phyloP scores from a whole-genome alignment of 1,140 invertebrate species.

The Tenebrio molitor region DNA sequence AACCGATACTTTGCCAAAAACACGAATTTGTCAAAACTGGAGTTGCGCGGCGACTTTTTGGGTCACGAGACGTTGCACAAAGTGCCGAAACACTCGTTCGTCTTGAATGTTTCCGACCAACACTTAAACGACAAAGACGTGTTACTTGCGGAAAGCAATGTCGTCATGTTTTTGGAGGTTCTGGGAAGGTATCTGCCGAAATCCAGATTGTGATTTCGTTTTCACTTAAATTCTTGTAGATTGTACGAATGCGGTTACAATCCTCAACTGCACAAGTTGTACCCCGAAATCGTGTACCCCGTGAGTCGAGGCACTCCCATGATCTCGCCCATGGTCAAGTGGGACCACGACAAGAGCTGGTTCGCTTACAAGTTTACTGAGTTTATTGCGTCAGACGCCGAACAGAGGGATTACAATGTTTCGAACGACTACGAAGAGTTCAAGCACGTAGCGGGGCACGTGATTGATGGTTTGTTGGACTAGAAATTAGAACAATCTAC shows the following conservation, averaged over 20 bases:
- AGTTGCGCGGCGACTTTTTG: too few species aligned
- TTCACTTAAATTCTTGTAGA: too few species aligned
- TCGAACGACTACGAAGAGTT: conserved; percentile 74
- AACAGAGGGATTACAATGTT: conserved; percentile 65
- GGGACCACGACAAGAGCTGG: background rate
- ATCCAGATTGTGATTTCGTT: conserved; percentile 10
- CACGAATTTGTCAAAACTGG: too few species aligned
- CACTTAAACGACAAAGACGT: conserved; percentile 73
- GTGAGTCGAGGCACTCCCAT: background rate
- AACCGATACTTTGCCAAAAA: too few species aligned
- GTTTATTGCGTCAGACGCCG: conserved; percentile 65
- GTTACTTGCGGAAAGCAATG: conserved; percentile 59
- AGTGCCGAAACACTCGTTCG: too few species aligned
- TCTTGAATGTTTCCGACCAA: conserved; percentile 69
- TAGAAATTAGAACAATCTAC: conserved; percentile 74
- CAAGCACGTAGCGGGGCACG: conserved; percentile 85
- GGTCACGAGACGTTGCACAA: too few species aligned
- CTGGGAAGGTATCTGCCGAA: conserved; percentile 74
- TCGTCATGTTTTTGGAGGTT: conserved; percentile 61
- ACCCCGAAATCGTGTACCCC: background rate
- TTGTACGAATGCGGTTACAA: background rate
- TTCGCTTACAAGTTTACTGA: background rate
- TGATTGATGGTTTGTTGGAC: conserved; percentile 77
- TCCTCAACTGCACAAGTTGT: background rate
- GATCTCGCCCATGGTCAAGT: background rate